These are phyloP conservation scores for Trogon melanurus DNA, from an alignment of 2,113 vertebrate genomes.

Conservation along the genomic window DNA sequence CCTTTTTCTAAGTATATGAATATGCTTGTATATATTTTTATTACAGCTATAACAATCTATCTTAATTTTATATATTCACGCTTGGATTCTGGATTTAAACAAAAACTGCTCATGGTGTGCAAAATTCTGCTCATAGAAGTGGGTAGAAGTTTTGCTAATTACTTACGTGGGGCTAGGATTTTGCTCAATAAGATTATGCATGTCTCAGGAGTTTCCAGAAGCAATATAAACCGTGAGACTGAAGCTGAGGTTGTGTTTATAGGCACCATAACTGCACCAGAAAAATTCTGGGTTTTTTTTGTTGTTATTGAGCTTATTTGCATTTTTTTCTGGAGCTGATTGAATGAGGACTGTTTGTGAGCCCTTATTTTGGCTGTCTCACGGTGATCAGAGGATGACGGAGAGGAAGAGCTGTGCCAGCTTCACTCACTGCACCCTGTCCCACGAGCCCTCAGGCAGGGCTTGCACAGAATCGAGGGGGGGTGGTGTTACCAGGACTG, in stretches of 20 bases:
- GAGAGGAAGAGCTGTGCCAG: slow-evolving; percentile 15
- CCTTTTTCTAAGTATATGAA: slow-evolving; percentile 41
- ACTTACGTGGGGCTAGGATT: slow-evolving; percentile 7
- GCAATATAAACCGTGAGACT: not conserved
- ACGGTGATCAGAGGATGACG: not conserved
- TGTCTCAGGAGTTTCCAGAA: slow-evolving; percentile 28
- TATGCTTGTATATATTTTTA: slow-evolving; percentile 38
- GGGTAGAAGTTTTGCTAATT: slow-evolving; percentile 10
- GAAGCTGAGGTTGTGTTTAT: slow-evolving; percentile 6
- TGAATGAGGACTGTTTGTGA: slow-evolving; percentile 22
- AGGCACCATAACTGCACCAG: slow-evolving; percentile 4
- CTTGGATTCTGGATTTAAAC: slow-evolving; percentile 39
- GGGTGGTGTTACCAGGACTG: not conserved
- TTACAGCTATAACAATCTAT: slow-evolving; percentile 16
- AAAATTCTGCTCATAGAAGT: not conserved
- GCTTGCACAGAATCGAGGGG: not conserved
- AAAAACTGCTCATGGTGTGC: slow-evolving; percentile 16
- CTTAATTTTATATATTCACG: slow-evolving; percentile 20
- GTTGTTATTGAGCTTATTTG: slow-evolving; percentile 8
- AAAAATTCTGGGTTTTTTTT: not conserved
- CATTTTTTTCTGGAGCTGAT: slow-evolving; percentile 23
- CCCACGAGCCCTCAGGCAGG: not conserved
- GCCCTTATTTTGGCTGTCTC: slow-evolving; percentile 26
- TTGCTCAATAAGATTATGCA: slow-evolving; percentile 2
- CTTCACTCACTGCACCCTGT: not conserved